Base-by-base conservation (phyloP, 2,113 vertebrate species). In the Platysternon megacephalum region DNA sequence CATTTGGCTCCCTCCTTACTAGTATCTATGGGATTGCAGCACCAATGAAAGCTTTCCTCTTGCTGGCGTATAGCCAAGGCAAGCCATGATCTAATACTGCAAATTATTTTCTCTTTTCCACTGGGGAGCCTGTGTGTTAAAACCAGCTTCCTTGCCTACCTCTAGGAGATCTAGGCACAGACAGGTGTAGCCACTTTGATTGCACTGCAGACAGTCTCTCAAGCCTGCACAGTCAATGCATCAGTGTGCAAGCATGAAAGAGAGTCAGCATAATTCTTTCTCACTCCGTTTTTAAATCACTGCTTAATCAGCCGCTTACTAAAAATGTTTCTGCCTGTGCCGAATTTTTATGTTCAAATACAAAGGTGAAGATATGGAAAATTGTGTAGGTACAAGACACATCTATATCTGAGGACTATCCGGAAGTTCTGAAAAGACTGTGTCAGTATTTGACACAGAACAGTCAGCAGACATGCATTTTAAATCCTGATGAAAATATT, bases 71-170 rank as follows among this genome's bases (percentile, higher is more conserved):
- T 32, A 95, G 97, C 96, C 97, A 98, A 98, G 89, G 88, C 8
- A 85, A 98, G 90, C 79, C 88, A 97, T 96, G 94, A 98, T 96
- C 96, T 97, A 98, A 98, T 92, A 87, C 86, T 52, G 53, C 88
- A 96, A 95, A 97, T 97, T 96, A 97, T 97, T 97, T 97, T 96
- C 87, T 95, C 88, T 97, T 97, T 96, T 97, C 92, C 88, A 4
- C 81, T 79, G 90, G 91, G 91, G 94, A 95, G 24, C 85, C 81
- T 80, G 89, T 82, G 61, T 86, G 90, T 90, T 95, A 91, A 96
- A 97, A 87, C 88, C 29, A 42, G 83, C 88, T 93, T 94, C 79
- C n/a, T 86, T 78, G 84, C 81, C 58, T 82, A 94, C 65, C 93
- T 97, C 88, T 85, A 14, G 58, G 91, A 96, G 16, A 93, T 56